phyloP scores from a whole-genome alignment of 2,888 invertebrate species.

The Eudemis profundana region DNA sequence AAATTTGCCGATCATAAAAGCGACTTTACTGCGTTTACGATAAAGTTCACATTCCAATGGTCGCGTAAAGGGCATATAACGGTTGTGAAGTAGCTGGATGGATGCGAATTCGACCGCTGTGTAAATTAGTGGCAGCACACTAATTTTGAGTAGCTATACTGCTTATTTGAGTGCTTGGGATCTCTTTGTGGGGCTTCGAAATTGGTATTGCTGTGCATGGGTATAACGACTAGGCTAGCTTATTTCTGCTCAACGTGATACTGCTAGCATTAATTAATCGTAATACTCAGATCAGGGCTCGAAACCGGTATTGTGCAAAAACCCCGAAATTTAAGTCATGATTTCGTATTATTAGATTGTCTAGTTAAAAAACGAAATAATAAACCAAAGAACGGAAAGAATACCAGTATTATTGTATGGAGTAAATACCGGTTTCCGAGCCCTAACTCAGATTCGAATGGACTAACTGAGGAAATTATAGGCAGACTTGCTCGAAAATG shows the following conservation, averaged over 20 bases:
- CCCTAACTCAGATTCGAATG: too few relatives aligned
- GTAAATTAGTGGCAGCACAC: conserved; percentile 56
- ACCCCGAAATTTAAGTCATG: too few relatives aligned
- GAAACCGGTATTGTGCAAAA: too few relatives aligned
- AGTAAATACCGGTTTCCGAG: too few relatives aligned
- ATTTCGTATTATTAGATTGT: too few relatives aligned
- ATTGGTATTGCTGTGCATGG: conserved; percentile 4
- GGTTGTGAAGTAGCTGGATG: conserved; percentile 49
- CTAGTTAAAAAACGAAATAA: too few relatives aligned
- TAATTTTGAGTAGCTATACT: conserved; percentile 50
- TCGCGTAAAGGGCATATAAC: neutral
- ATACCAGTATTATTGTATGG: too few relatives aligned
- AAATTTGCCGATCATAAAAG: neutral
- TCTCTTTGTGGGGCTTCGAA: neutral
- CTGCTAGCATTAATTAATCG: neutral
- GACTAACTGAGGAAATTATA: too few relatives aligned
- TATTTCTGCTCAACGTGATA: neutral
- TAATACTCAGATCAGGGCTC: neutral
- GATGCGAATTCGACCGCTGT: conserved; percentile 60
- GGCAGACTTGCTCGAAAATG: too few relatives aligned
- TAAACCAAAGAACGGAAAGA: too few relatives aligned
- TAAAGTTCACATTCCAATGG: neutral
- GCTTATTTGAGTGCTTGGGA: conserved; percentile 41
- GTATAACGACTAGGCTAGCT: neutral
- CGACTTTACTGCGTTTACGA: neutral